A percentile compares a stretch with the other conserved stretches of the same genome.
phyloP scores from a whole-genome alignment of 2,113 vertebrate species.

The Hyla sarda region DNA sequence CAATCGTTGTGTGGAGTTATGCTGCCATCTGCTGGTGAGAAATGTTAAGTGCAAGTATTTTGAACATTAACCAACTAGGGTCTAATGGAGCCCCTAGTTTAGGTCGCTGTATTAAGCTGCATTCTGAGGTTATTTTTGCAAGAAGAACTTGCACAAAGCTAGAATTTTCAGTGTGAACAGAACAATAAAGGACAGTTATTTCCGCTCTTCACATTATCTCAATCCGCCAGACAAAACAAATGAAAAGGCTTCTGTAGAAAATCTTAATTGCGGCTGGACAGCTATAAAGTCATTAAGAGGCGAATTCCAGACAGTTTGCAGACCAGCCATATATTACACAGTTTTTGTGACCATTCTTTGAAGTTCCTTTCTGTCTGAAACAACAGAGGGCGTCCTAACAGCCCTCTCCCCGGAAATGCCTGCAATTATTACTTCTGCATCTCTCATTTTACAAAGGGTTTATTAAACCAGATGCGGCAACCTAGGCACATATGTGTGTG shows the following conservation, averaged over 20 bases:
- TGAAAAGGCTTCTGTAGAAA: conserved; percentile 85
- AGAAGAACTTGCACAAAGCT: conserved; percentile 7
- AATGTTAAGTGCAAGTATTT: not conserved
- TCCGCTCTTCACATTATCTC: conserved; percentile 92
- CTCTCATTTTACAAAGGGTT: conserved; percentile 1
- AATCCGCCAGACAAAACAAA: conserved; percentile 88
- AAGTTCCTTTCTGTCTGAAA: conserved; percentile 84
- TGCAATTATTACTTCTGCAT: conserved; percentile 6
- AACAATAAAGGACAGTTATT: conserved; percentile 93
- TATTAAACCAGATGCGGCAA: not conserved
- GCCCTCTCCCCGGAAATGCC: conserved; percentile 65
- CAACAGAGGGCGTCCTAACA: conserved; percentile 82
- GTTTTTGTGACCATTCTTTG: conserved; percentile 86
- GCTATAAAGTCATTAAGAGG: conserved; percentile 97
- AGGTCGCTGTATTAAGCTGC: not conserved
- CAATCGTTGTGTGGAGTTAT: conserved; percentile 64
- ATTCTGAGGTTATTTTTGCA: not conserved
- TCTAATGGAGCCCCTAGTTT: not conserved
- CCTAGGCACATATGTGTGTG: not conserved
- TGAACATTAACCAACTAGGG: not conserved
- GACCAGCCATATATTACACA: conserved; percentile 94
- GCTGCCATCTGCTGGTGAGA: conserved; percentile 86
- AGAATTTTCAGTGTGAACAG: conserved; percentile 20
- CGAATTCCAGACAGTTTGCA: conserved; percentile 98
- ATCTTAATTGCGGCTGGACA: conserved; percentile 87